Conservation (phyloP, 35 echinoderm and acorn worm species). For the Apostichopus californicus region DNA sequence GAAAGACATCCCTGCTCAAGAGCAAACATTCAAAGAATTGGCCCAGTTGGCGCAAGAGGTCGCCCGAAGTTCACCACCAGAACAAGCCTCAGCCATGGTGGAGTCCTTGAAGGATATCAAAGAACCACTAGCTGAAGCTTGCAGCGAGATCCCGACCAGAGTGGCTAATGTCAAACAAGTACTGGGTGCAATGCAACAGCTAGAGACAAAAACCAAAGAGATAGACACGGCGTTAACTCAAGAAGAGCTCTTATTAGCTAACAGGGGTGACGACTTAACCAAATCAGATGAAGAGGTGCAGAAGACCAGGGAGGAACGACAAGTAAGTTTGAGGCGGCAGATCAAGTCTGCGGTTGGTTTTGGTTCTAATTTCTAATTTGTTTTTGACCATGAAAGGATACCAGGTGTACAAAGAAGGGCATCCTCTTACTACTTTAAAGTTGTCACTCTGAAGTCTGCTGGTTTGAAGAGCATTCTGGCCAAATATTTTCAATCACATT, state of each 20-base stretch:
- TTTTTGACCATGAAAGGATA: no score
- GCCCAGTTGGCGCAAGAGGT: slow-evolving; percentile 71
- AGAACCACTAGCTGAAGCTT: slow-evolving; percentile 59
- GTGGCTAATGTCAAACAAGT: slow-evolving; percentile 2
- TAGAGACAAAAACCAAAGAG: slow-evolving; percentile 53
- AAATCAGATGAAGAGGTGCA: slow-evolving; percentile 53
- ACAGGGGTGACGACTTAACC: slow-evolving; percentile 13
- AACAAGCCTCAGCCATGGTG: slow-evolving; percentile 65
- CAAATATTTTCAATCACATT: no score
- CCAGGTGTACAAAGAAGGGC: no score
- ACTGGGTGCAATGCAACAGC: slow-evolving; percentile 5
- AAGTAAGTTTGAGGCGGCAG: slow-evolving; percentile 34
- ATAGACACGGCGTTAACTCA: slow-evolving; percentile 57
- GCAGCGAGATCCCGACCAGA: slow-evolving; percentile 9
- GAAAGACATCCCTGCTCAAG: slow-evolving; percentile 68
- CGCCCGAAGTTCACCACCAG: slow-evolving; percentile 61
- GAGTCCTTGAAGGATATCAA: slow-evolving; percentile 69
- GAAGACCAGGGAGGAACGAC: slow-evolving; percentile 57
- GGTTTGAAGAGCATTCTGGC: no score
- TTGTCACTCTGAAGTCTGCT: no score
- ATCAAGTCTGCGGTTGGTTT: no score
- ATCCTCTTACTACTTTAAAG: no score
- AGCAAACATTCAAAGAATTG: slow-evolving; percentile 79
- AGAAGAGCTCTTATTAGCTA: slow-evolving; percentile 64
- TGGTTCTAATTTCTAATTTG: no score